Base-by-base conservation (phyloP, 1,140 invertebrate species). In the Drosophila paulistorum region DNA sequence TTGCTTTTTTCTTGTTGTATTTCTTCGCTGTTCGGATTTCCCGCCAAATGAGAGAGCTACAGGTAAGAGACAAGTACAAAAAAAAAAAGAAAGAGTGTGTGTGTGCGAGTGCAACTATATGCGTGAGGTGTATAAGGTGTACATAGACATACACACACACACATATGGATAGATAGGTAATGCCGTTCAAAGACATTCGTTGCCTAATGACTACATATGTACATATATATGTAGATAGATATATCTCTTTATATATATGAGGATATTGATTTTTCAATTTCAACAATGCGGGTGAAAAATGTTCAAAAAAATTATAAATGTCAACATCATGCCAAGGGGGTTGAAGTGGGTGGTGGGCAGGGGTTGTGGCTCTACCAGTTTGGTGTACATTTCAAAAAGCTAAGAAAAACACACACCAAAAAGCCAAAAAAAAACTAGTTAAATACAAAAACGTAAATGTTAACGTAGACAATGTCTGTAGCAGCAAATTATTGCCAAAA, bases 271-370 rank as follows among this genome's bases (percentile, higher is more conserved):
- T 87, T 67, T 87, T 81, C 59, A 74, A 81, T 87, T 87, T 87
- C 74, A 80, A 89, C 84, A 87, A 83, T 87, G 84, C 84, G 84
- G 84, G 84, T 87, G 84, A 89, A 89, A 87, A 87, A 87, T 87
- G 77, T 78, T 89, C 71, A 67, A 87, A 87, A 79, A 87, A 80
- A 80, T 87, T 72, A 89, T 71, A 70, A 80, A 87, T 68, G 65
- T 68, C 74, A 62, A 63, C 75, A 72, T 76, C 74, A 73, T 65
- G 10, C 7, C 17, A 9, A 7, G 45, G 45, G 45, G 14, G n/a
- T 2, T 9, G 45, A 14, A 4, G 9, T 39, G 45, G 17, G 45
- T 51, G 9, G 7, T 17, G 14, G 17, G 45, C 45, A 11, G 33
- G 10, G 58, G 14, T 79, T 77, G 82, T 71, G 83, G 86, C 79